These are phyloP conservation scores for Netelia fuscicornis DNA, from an alignment of 2,888 invertebrate species.

Conservation along the genomic window DNA sequence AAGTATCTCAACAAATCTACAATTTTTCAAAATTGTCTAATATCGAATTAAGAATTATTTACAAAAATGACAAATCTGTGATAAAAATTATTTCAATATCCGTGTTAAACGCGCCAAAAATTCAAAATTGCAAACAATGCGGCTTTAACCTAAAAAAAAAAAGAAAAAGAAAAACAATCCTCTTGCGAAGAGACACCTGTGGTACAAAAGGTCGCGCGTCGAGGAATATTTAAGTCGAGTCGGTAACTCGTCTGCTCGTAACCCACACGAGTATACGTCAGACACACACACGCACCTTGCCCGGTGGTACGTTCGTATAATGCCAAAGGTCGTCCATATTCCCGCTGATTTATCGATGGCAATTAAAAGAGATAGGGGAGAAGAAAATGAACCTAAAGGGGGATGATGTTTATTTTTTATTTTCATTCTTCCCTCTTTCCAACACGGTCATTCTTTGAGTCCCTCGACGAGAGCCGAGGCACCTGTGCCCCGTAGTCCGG, in stretches of 20 bases:
- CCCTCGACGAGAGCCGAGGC: conserved; percentile 40
- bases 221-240: conserved; percentile 6
- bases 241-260: not conserved
- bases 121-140: no score
- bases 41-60: no score
- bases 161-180: no score
- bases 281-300: not conserved
- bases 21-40: no score
- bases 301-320: not conserved
- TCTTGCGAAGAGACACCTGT: conserved; percentile 18
- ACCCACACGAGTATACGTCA: not conserved
- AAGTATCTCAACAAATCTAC: no score
- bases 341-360: conserved; percentile 35
- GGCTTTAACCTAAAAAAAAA: no score
- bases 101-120: no score
- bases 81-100: no score
- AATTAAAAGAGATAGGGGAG: conserved; percentile 24
- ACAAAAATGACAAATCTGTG: no score
- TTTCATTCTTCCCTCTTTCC: not conserved
- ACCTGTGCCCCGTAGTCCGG: conserved; percentile 60
- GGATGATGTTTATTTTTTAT: conserved; percentile 22
- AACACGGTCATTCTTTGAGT: not conserved
- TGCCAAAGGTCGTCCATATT: conserved; percentile 42
- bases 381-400: conserved; percentile 37
- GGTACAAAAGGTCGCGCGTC: conserved; percentile 21